phyloP scores from a whole-genome alignment of 2,888 invertebrate species.

The Dynastes tityus region DNA sequence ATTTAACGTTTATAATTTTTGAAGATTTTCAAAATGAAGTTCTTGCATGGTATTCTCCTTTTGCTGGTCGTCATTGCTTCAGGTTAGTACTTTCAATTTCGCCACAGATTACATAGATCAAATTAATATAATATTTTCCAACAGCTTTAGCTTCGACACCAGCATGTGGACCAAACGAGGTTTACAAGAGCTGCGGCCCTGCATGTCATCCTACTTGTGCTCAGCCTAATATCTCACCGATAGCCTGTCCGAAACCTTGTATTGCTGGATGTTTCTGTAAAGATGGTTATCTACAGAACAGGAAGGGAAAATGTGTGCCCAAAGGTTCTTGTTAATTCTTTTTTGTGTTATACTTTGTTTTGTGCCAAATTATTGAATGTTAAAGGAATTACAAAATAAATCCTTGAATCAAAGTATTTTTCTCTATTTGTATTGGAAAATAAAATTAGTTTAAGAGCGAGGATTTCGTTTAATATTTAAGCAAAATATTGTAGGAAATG shows the following conservation, averaged over 20 bases:
- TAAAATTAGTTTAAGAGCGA: too few relatives aligned
- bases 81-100: slow-evolving; percentile 12
- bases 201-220: slow-evolving; percentile 54
- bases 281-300: slow-evolving; percentile 38
- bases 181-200: slow-evolving; percentile 52
- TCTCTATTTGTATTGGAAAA: neutral
- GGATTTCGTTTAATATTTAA: too few relatives aligned
- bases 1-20: neutral
- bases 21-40: slow-evolving; percentile 10
- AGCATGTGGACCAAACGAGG: slow-evolving; percentile 49
- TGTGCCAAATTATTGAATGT: neutral
- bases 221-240: slow-evolving; percentile 12
- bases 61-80: neutral
- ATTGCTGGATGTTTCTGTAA: slow-evolving; percentile 52
- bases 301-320: slow-evolving; percentile 39
- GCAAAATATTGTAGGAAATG: too few relatives aligned
- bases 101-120: neutral
- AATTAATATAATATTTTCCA: neutral
- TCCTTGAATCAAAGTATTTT: neutral
- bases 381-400: too few relatives aligned
- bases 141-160: neutral
- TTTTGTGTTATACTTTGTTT: neutral
- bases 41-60: slow-evolving; percentile 1
- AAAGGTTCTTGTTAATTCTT: slow-evolving; percentile 9
- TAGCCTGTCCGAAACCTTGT: slow-evolving; percentile 43